Evolutionary conservation across 2,113 vertebrate genomes (phyloP), one percentile per base, ranked within the genome.

Genomic region (Condylura cristata): DNA sequence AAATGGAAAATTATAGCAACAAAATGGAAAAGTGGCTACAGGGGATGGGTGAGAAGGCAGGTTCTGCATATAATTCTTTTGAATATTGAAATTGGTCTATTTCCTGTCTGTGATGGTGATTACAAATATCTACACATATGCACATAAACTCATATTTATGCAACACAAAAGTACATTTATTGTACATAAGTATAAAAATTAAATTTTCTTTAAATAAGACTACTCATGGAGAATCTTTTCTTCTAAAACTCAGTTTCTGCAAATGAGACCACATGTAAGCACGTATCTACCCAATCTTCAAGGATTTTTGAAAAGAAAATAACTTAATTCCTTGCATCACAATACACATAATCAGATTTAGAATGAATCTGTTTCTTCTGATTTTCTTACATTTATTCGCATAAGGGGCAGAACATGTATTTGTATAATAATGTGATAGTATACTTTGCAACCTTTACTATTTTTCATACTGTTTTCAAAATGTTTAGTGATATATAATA

Each of bases 361-460:
- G 12, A 87, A 61, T 79, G 10, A 48, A 53, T 0, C 0, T 18
- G 2, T 41, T 74, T 79, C 22, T 37, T 65, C 16, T 76, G 0
- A 4, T 72, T 1, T 48, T 28, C 26, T 93, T 61, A 22, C 3
- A 28, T 81, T 91, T 65, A 78, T 46, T 72, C 10, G 72, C 20
- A 16, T 0, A 37, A 37, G 13, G 0, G 1, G 48, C 5, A 1
- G 56, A 0, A 20, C 17, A 22, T 51, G 1, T 82, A 1, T 28
- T 84, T 87, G 4, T 66, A 75, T 84, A 80, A 24, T 61, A 30
- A 6, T 61, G 20, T 74, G 13, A 46, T 48, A 44, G 12, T 12
- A 41, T 65, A 80, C 44, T 65, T 82, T 86, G 37, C 0, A 20
- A 20, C 28, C 32, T 51, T 12, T 65, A 80, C 6, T 75, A 46